phyloP scores from a whole-genome alignment of 2,113 vertebrate species.

The Barbus barbus region DNA sequence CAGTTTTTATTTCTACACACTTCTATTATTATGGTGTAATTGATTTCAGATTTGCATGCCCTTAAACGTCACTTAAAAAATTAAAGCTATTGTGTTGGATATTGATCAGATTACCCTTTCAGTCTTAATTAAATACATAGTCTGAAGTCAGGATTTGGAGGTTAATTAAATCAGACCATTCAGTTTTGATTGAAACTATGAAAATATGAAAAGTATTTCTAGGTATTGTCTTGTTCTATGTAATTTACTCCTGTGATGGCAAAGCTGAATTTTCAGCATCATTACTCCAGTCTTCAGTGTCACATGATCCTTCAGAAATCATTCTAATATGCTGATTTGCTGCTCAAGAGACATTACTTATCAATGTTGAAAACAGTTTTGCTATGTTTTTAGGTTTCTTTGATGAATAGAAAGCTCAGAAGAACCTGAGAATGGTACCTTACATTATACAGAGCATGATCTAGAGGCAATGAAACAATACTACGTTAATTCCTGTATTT shows the following conservation, averaged over 20 bases:
- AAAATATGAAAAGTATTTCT: background rate
- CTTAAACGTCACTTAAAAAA: background rate
- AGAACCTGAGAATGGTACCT: background rate
- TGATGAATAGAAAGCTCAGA: background rate
- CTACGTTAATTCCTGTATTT: background rate
- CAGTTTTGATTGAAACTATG: background rate
- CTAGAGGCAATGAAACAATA: background rate
- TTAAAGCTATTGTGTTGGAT: background rate
- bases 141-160: background rate
- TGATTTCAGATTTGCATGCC: background rate
- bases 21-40: background rate
- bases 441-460: background rate
- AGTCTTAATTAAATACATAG: background rate
- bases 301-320: background rate
- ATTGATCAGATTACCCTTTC: background rate
- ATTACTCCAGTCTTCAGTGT: background rate
- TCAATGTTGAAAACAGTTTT: too few species aligned
- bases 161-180: background rate
- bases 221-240: background rate
- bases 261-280: background rate
- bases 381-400: background rate
- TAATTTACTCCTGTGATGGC: background rate
- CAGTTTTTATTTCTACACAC: background rate
- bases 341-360: background rate
- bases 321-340: background rate